Base-by-base conservation (phyloP, 2,113 vertebrate species). In the Taxidea taxus region DNA sequence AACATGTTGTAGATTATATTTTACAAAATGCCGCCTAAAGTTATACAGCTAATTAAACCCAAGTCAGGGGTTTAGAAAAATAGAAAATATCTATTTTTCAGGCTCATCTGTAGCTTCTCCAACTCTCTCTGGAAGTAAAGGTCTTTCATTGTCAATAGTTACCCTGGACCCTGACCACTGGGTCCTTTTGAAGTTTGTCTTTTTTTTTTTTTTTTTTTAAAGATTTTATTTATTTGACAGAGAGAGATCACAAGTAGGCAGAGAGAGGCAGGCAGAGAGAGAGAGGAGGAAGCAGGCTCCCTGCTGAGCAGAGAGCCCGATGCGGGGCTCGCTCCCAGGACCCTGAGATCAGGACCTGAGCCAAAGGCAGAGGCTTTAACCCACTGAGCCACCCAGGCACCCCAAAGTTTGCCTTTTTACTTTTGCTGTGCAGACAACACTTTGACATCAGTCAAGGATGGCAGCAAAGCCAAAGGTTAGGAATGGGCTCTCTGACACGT, bases 341-440 rank as follows among this genome's bases (percentile, higher is more conserved):
- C n/a, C n/a, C n/a, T n/a, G n/a, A n/a, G n/a, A n/a, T n/a, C n/a
- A n/a, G n/a, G n/a, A n/a, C n/a, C n/a, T n/a, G n/a, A n/a, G n/a
- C n/a, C n/a, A n/a, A n/a, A n/a, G n/a, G n/a, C n/a, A n/a, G n/a
- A n/a, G n/a, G n/a, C n/a, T n/a, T n/a, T n/a, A n/a, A n/a, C n/a
- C n/a, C n/a, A n/a, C n/a, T n/a, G n/a, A n/a, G n/a, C n/a, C n/a
- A n/a, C n/a, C n/a, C n/a, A n/a, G n/a, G n/a, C n/a, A n/a, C n/a
- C n/a, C n/a, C n/a, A n/a, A 96, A 93, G 70, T 92, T 66, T 29
- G 16, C 81, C 51, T 64, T 94, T 85, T 96, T 90, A 94, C 85
- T 60, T 97, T 82, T 42, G 85, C 92, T 66, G 78, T 12, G 44
- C 51, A 92, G 89, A 58, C 75, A n/a, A 94, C 8, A 7, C 54